These are phyloP conservation scores for Blennius ocellaris DNA, from an alignment of 2,113 vertebrate species.

Conservation along the genomic window DNA sequence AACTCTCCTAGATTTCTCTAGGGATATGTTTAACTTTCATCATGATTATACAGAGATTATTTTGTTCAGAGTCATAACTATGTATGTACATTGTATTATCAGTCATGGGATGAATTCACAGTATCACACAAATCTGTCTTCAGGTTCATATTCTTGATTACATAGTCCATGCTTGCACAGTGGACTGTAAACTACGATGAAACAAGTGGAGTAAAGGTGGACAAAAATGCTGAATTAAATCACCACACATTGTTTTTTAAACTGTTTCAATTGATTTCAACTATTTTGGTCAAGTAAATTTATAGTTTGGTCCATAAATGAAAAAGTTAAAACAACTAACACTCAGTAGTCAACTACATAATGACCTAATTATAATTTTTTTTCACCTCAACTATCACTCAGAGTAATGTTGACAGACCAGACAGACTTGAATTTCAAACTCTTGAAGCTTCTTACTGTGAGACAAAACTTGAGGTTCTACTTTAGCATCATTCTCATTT, in stretches of 20 bases:
- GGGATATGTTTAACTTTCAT: slow-evolving; percentile 7
- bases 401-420: too few species aligned
- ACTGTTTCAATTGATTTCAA: too few species aligned
- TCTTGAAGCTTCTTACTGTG: too few species aligned
- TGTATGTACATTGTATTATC: background rate
- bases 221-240: too few species aligned
- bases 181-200: background rate
- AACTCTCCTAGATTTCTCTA: background rate
- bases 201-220: background rate
- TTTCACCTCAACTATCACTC: too few species aligned
- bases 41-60: background rate
- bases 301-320: too few species aligned
- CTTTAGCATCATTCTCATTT: too few species aligned
- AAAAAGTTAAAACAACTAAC: too few species aligned
- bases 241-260: background rate
- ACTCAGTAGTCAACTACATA: too few species aligned
- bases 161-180: background rate
- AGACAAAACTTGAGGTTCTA: too few species aligned
- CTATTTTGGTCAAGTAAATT: background rate
- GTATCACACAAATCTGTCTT: background rate
- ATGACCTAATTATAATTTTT: too few species aligned
- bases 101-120: background rate
- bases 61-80: background rate
- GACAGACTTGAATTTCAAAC: too few species aligned
- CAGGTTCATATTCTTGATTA: background rate